phyloP scores from a whole-genome alignment of 2,888 invertebrate genomes.

The Caenorhabditis sp. region DNA sequence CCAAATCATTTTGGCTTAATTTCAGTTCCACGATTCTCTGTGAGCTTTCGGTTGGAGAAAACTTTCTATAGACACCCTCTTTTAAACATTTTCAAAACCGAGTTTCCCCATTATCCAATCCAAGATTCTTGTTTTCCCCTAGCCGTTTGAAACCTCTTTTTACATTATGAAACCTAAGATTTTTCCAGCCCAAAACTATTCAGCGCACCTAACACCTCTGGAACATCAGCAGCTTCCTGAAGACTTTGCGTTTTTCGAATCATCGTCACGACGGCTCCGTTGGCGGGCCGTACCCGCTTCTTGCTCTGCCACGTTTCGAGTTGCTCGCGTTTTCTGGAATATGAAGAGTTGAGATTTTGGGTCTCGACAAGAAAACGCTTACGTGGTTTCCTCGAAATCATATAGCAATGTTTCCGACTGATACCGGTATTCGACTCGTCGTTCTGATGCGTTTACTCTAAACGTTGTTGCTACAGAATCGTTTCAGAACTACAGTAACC shows the following conservation, averaged over 20 bases:
- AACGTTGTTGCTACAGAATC: not conserved
- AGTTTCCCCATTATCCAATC: too few relatives aligned
- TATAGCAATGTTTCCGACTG: slow-evolving; percentile 62
- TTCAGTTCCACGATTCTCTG: too few relatives aligned
- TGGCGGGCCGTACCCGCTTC: slow-evolving; percentile 59
- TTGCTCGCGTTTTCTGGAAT: slow-evolving; percentile 65
- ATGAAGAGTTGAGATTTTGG: not conserved
- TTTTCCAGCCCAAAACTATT: not conserved
- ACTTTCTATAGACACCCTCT: too few relatives aligned
- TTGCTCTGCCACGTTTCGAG: slow-evolving; percentile 73
- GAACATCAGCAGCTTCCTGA: slow-evolving; percentile 26
- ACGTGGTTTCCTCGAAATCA: slow-evolving; percentile 64
- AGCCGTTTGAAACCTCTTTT: not conserved
- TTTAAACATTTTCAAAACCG: too few relatives aligned
- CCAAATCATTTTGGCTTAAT: too few relatives aligned
- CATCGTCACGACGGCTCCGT: slow-evolving; percentile 42
- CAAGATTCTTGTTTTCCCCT: too few relatives aligned
- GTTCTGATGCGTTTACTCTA: slow-evolving; percentile 65
- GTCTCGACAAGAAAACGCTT: not conserved
- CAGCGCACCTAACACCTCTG: slow-evolving; percentile 33
- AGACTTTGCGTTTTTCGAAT: slow-evolving; percentile 66
- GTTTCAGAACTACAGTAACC: not conserved
- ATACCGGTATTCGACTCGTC: slow-evolving; percentile 67
- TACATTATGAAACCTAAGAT: not conserved
- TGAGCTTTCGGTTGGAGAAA: too few relatives aligned